phyloP scores from a whole-genome alignment of 2,797 vertebrate species.

The Arrhamphus sclerolepis region DNA sequence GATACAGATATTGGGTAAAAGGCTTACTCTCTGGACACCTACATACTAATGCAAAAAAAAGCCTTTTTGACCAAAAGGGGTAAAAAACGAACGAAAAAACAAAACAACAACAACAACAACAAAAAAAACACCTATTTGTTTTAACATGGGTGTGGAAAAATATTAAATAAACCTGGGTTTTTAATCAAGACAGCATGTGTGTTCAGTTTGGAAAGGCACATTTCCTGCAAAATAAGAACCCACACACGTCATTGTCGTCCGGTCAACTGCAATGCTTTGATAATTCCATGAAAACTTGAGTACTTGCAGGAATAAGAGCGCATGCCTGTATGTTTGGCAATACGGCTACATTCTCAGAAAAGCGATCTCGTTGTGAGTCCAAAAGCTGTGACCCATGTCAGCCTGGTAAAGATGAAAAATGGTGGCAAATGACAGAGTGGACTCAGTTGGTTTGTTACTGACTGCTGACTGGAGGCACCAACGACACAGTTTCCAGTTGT shows the following conservation, averaged over 20 bases:
- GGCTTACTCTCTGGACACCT: too few species aligned
- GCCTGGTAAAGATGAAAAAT: slow-evolving; percentile 50
- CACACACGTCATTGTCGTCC: slow-evolving; percentile 10
- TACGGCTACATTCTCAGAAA: slow-evolving; percentile 25
- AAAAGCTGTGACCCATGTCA: slow-evolving; percentile 41
- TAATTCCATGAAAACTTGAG: slow-evolving; percentile 6
- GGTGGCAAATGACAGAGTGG: slow-evolving; percentile 23
- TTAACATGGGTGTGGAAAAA: not conserved
- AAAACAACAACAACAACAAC: too few species aligned
- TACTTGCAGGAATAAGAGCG: slow-evolving; percentile 29
- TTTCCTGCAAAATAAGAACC: slow-evolving; percentile 11
- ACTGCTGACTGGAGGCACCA: slow-evolving; percentile 44
- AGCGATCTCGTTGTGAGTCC: slow-evolving; percentile 31
- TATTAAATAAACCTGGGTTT: slow-evolving; percentile 4
- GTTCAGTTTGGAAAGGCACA: slow-evolving; percentile 21
- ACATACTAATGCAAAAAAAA: too few species aligned
- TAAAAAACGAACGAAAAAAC: too few species aligned
- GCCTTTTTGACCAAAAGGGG: not conserved
- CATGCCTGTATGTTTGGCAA: slow-evolving; percentile 1
- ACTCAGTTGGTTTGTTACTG: slow-evolving; percentile 51
- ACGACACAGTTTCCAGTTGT: slow-evolving; percentile 52
- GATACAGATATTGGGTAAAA: too few species aligned
- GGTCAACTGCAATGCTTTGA: slow-evolving; percentile 19
- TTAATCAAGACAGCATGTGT: not conserved
- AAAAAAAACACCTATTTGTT: not conserved